Evolutionary conservation across 2,888 invertebrate species (phyloP), one percentile per base, ranked within the genome.

Genomic region (Lamproptera curius): DNA sequence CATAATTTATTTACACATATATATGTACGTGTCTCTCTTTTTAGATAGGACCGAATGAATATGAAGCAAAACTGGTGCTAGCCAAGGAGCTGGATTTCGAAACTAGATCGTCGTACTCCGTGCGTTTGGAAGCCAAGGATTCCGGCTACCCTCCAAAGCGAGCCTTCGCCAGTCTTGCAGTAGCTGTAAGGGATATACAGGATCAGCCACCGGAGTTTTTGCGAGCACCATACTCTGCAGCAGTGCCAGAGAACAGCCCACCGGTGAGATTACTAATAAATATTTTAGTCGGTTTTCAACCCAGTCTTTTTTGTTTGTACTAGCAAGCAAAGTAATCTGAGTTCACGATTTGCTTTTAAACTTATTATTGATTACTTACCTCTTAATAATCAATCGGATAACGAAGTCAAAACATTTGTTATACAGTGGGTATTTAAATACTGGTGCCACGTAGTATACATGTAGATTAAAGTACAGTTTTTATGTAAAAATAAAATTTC

Each of bases 201-300:
- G 95, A 96, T 73, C 95, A 95, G 61, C 93, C 94, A 5, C 96
- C 96, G 0, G 81, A 90, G n/a, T 95, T 96, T 63, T 70, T 92
- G 0, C 94, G 94, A 66, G 92, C 94, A 0, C 95, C 95, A 0
- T 96, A 94, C 64, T 94, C 94, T 2, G 92, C 92, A 0, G 92
- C 92, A 0, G 89, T 96, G 0, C 87, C 91, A 2, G 96, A 96
- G 74, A 94, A 94, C 61, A 92, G 92, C 0, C 80, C 89, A 1
- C 84, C 91, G 49, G 92, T 92, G 71, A 61, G 71, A 57, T 11
- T n/a, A n/a, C n/a, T n/a, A n/a, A n/a, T n/a, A n/a, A n/a, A n/a
- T n/a, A n/a, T n/a, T n/a, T n/a, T n/a, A n/a, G n/a, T n/a, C n/a
- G n/a, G n/a, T n/a, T n/a, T n/a, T n/a, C n/a, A n/a, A n/a, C n/a